Evolutionary conservation across 2,888 invertebrate species (phyloP).

Genomic region (Ecliptopera silaceata): DNA sequence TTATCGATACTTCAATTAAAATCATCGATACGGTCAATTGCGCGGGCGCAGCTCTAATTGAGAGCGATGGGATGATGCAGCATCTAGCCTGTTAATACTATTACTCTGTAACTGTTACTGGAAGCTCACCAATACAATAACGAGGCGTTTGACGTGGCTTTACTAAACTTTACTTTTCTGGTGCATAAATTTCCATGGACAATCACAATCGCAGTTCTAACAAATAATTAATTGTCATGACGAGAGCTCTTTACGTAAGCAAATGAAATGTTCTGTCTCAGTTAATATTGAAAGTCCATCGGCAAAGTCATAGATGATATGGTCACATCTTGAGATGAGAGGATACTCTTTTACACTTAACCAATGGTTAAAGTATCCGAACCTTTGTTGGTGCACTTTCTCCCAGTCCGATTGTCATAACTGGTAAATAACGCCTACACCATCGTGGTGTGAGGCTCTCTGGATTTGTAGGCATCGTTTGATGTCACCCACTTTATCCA

Average conservation of each 20-base stretch:
- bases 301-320: too few relatives aligned
- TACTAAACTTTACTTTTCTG: too few relatives aligned
- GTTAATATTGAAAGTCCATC: too few relatives aligned
- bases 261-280: too few relatives aligned
- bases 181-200: too few relatives aligned
- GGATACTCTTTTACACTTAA: not conserved
- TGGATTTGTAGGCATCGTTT: constrained; percentile 7
- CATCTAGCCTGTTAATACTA: constrained; percentile 25
- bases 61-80: constrained; percentile 49
- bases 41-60: constrained; percentile 57
- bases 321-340: too few relatives aligned
- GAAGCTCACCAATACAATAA: not conserved
- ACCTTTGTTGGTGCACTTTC: not conserved
- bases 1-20: constrained; percentile 42
- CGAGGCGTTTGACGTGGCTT: not conserved
- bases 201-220: too few relatives aligned
- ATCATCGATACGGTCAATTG: constrained; percentile 69
- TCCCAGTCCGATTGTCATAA: constrained; percentile 16
- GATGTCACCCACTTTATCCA: constrained; percentile 5
- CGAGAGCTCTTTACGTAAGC: too few relatives aligned
- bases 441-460: constrained; percentile 6
- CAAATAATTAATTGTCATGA: too few relatives aligned
- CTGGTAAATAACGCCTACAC: constrained; percentile 16
- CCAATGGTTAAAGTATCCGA: not conserved
- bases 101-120: not conserved